Percentiles rank a stretch among this genome's conserved stretches.
Conservation (phyloP, 2,888 invertebrate genomes). For the Linyphia triangularis region DNA sequence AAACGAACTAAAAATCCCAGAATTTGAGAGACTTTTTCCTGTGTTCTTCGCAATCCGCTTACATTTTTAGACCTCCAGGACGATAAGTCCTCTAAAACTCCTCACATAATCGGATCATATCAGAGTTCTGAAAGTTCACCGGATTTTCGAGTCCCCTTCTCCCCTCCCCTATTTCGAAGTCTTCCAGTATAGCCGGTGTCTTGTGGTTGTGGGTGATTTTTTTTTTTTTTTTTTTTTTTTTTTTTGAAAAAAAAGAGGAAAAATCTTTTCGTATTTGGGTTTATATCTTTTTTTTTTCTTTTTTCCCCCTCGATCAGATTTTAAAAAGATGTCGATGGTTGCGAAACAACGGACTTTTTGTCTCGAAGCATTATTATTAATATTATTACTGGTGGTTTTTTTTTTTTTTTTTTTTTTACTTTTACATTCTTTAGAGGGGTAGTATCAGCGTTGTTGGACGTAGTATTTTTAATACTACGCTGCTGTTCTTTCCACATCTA, state of each 20-base stretch:
- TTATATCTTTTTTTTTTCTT: not conserved
- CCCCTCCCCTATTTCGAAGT: not conserved
- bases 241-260: not conserved
- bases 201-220: not conserved
- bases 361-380: no score
- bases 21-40: not conserved
- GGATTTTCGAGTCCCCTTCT: slow-evolving; percentile 35
- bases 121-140: slow-evolving; percentile 74
- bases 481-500: no score
- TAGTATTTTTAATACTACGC: no score
- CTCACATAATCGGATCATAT: slow-evolving; percentile 68
- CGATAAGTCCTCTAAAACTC: slow-evolving; percentile 37
- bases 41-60: slow-evolving; percentile 46
- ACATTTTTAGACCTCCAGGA: slow-evolving; percentile 28
- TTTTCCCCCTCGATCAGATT: slow-evolving; percentile 8
- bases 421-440: no score
- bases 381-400: no score
- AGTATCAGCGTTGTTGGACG: no score
- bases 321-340: slow-evolving; percentile 39
- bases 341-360: slow-evolving; percentile 12
- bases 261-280: not conserved
- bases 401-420: no score
- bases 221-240: not conserved
- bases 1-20: not conserved
- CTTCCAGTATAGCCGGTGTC: not conserved